phyloP scores from a whole-genome alignment of 2,888 invertebrate genomes.

The Stictocephala bisonia region DNA sequence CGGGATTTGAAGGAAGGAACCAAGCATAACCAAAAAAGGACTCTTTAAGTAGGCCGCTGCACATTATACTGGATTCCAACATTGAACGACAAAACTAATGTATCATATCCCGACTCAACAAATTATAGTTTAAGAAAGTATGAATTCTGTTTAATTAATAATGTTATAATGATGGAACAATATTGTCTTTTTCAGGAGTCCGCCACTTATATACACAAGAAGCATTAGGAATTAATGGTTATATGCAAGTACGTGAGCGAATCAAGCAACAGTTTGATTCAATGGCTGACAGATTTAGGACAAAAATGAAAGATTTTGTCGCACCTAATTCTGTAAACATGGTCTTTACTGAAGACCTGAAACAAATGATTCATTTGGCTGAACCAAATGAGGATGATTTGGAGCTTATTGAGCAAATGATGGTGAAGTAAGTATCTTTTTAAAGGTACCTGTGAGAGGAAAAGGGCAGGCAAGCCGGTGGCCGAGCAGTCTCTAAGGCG shows the following conservation, averaged over 20 bases:
- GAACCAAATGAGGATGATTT: conserved; percentile 72
- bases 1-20: too few relatives aligned
- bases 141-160: too few relatives aligned
- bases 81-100: too few relatives aligned
- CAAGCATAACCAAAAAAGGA: too few relatives aligned
- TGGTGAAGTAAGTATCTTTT: conserved; percentile 70
- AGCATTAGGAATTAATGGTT: conserved; percentile 74
- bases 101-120: too few relatives aligned
- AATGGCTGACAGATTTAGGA: conserved; percentile 74
- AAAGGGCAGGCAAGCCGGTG: too few relatives aligned
- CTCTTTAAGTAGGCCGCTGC: too few relatives aligned
- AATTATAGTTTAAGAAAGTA: too few relatives aligned
- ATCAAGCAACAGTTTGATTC: conserved; percentile 71
- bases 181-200: conserved; percentile 17
- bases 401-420: conserved; percentile 74
- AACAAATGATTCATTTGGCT: conserved; percentile 80
- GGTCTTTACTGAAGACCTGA: conserved; percentile 87
- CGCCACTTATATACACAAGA: conserved; percentile 62
- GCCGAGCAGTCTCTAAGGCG: too few relatives aligned
- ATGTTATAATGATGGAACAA: too few relatives aligned
- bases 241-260: conserved; percentile 68
- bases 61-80: too few relatives aligned
- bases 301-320: conserved; percentile 77
- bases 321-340: conserved; percentile 69
- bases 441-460: too few relatives aligned